These are phyloP conservation scores for Cecropterus lyciades DNA, from an alignment of 1,140 invertebrate species.

Conservation along the genomic window DNA sequence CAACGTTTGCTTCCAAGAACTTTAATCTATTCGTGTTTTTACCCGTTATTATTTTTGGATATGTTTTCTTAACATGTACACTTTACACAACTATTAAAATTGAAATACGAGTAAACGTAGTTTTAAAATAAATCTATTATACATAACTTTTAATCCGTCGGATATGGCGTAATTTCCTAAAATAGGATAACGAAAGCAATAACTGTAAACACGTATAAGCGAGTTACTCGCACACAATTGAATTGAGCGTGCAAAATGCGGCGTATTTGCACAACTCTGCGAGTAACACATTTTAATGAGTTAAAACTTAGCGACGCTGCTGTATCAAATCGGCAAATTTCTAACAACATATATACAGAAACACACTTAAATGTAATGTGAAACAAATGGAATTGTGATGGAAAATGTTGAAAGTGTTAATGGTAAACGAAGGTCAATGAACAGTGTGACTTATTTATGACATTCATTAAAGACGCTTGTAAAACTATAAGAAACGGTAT, in stretches of 20 bases:
- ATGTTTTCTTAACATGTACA: too few species aligned
- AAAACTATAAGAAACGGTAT: not conserved
- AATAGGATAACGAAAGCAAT: constrained; percentile 7
- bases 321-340: constrained; percentile 13
- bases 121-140: too few species aligned
- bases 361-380: constrained; percentile 4
- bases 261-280: constrained; percentile 14
- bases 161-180: too few species aligned
- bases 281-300: constrained; percentile 24
- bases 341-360: not conserved
- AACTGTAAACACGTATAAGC: constrained; percentile 11
- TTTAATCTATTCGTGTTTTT: too few species aligned
- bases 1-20: too few species aligned
- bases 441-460: not conserved
- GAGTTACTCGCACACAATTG: constrained; percentile 14
- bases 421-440: not conserved
- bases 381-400: constrained; percentile 8
- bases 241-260: constrained; percentile 25
- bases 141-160: too few species aligned
- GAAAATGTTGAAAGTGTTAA: constrained; percentile 2
- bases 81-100: too few species aligned
- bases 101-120: too few species aligned
- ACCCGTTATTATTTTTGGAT: too few species aligned
- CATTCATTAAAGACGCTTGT: not conserved
- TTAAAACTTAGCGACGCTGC: constrained; percentile 19